These are phyloP conservation scores for Antheraea assamensis DNA, from an alignment of 2,888 invertebrate genomes.

Conservation along the genomic window DNA sequence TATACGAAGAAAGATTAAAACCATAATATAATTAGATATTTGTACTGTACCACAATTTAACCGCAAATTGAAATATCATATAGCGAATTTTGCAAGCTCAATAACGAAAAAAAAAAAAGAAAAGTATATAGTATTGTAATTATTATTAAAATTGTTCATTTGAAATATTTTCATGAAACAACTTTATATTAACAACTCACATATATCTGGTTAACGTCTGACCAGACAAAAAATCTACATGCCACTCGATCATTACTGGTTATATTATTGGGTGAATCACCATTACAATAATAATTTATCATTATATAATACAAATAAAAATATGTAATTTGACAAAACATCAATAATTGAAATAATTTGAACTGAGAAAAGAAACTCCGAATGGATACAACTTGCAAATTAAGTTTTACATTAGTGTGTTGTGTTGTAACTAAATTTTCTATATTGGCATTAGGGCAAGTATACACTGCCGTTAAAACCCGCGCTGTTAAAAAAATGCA, in stretches of 20 bases:
- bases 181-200: neutral
- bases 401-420: neutral
- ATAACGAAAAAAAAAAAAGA: neutral
- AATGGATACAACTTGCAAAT: too few species aligned
- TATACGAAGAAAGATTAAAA: neutral
- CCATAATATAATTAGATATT: neutral
- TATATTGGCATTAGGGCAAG: neutral
- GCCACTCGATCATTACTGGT: too few species aligned
- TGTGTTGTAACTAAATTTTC: neutral
- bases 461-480: neutral
- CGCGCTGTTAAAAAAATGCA: neutral
- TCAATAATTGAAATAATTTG: too few species aligned
- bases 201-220: neutral
- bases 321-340: too few species aligned
- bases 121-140: too few species aligned
- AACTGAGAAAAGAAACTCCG: too few species aligned
- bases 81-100: neutral
- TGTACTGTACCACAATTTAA: neutral
- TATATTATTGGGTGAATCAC: too few species aligned
- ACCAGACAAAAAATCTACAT: too few species aligned
- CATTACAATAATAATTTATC: too few species aligned
- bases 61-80: neutral
- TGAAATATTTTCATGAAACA: neutral
- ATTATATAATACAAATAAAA: too few species aligned
- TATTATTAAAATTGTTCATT: too few species aligned